Evolutionary conservation across 2,113 vertebrate species (phyloP).

Genomic region (Sinocyclocheilus maitianheensis): DNA sequence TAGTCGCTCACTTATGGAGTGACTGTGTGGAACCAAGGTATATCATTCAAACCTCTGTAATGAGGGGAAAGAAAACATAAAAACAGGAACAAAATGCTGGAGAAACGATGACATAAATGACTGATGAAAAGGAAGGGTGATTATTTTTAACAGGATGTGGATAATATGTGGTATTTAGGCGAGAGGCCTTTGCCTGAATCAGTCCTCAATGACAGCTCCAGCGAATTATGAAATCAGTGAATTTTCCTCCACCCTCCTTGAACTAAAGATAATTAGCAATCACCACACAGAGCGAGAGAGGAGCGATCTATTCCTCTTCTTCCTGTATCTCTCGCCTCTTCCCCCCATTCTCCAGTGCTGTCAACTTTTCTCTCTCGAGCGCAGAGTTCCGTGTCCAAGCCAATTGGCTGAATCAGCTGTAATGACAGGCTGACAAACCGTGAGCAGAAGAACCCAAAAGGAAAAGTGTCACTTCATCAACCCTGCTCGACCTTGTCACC

Average conservation of each 20-base stretch:
- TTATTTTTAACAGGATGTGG: conserved; percentile 59
- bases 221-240: conserved; percentile 83
- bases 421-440: conserved; percentile 99
- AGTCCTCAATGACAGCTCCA: conserved; percentile 73
- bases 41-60: conserved; percentile 5
- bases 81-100: conserved; percentile 17
- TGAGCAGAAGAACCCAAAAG: conserved; percentile 79
- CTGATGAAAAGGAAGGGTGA: conserved; percentile 59
- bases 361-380: conserved; percentile 99
- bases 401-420: conserved; percentile 99
- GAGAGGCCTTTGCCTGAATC: conserved; percentile 66
- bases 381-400: conserved; percentile 91
- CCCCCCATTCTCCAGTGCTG: conserved; percentile 87
- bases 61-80: not conserved
- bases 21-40: not conserved
- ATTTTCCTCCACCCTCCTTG: conserved; percentile 81
- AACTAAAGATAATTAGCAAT: conserved; percentile 98
- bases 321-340: conserved; percentile 30
- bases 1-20: not conserved
- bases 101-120: conserved; percentile 15
- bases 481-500: conserved; percentile 90
- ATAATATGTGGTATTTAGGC: conserved; percentile 68
- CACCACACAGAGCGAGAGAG: conserved; percentile 91
- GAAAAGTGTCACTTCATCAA: conserved; percentile 98
- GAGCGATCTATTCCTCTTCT: conserved; percentile 71